Percentiles rank a stretch among this genome's conserved stretches.
Conservation (phyloP, 2,113 vertebrate species). For the Salvelinus alpinus region DNA sequence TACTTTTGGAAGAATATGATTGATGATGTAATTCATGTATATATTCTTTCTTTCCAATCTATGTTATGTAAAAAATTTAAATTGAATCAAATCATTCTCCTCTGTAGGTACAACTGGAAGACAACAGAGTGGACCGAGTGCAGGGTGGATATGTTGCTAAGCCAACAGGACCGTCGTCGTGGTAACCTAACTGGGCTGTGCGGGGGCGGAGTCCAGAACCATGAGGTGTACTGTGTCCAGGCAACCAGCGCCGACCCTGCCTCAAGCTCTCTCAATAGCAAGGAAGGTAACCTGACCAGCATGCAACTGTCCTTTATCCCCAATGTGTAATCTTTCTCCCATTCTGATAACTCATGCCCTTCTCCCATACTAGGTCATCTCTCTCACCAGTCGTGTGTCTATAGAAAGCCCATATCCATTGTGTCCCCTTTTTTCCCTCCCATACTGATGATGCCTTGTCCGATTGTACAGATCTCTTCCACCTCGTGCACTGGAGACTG, state of each 20-base stretch:
- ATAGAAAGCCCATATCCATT: no score
- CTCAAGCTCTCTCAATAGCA: constrained; percentile 76
- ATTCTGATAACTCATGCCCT: no score
- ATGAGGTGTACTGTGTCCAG: constrained; percentile 90
- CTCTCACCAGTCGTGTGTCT: no score
- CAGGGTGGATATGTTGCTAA: constrained; percentile 88
- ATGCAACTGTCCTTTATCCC: neutral
- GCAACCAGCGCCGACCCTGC: constrained; percentile 69
- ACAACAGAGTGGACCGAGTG: constrained; percentile 93
- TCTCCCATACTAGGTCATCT: no score
- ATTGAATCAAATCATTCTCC: neutral
- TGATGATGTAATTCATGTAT: no score
- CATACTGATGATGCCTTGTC: no score
- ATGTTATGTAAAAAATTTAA: no score
- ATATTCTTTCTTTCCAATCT: no score
- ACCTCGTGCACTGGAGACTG: no score
- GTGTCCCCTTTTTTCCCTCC: no score
- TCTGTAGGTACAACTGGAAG: constrained; percentile 86
- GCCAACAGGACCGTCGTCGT: constrained; percentile 92
- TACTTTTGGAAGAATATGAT: no score
- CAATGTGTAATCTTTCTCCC: neutral
- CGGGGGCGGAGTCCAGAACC: constrained; percentile 88
- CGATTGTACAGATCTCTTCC: no score
- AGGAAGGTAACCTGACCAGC: constrained; percentile 81
- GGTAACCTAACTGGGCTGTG: constrained; percentile 92